phyloP scores from a whole-genome alignment of 2,797 vertebrate species.

The Gymnocypris eckloni region DNA sequence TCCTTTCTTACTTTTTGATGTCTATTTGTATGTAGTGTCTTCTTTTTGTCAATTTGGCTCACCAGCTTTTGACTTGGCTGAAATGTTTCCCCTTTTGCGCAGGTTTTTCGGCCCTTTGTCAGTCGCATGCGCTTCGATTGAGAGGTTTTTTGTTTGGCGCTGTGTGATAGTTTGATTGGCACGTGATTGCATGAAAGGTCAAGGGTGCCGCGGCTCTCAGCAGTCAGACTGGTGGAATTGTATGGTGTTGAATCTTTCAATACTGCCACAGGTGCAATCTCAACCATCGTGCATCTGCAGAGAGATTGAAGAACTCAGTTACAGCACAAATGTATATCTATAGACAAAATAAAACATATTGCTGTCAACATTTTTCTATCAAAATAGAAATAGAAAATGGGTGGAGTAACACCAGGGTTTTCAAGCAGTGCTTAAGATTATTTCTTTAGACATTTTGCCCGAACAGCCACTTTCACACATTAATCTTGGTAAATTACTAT shows the following conservation, averaged over 20 bases:
- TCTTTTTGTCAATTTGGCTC: conserved; percentile 58
- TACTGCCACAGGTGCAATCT: conserved; percentile 76
- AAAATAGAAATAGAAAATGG: not conserved
- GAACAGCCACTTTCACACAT: not conserved
- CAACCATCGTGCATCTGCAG: conserved; percentile 80
- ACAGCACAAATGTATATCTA: not conserved
- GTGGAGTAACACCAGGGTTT: not conserved
- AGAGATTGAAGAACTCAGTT: conserved; percentile 14
- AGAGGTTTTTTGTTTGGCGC: conserved; percentile 30
- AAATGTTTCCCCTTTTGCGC: conserved; percentile 63
- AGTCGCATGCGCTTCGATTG: conserved; percentile 50
- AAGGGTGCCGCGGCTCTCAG: conserved; percentile 17
- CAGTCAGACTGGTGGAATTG: conserved; percentile 59
- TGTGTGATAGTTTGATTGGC: conserved; percentile 29
- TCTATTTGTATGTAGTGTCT: conserved; percentile 15
- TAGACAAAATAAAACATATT: not conserved
- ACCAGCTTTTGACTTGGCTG: conserved; percentile 47
- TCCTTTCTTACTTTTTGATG: not conserved
- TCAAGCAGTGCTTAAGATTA: not conserved
- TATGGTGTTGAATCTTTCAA: conserved; percentile 76
- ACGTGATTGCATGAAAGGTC: conserved; percentile 29
- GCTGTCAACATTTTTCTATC: not conserved
- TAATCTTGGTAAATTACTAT: not conserved
- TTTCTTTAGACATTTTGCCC: not conserved
- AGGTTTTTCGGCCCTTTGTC: conserved; percentile 32